phyloP scores from a whole-genome alignment of 2,888 invertebrate genomes.

The Hirtodrosophila cameraria region DNA sequence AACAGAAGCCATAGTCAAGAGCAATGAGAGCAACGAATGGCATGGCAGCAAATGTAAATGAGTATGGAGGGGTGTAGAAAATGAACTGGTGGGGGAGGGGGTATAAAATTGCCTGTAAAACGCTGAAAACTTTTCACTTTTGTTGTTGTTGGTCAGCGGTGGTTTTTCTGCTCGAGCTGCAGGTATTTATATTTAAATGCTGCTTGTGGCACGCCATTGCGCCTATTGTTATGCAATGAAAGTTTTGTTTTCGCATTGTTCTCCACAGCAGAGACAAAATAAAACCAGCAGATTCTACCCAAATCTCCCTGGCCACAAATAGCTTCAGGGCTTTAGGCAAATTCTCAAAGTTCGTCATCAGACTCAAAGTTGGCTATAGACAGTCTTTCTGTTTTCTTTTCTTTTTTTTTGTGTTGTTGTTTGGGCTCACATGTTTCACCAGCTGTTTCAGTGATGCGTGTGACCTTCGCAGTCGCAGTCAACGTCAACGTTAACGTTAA shows the following conservation, averaged over 20 bases:
- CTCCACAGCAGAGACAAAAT: constrained; percentile 10
- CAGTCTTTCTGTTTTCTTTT: constrained; percentile 1
- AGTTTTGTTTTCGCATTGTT: constrained; percentile 66
- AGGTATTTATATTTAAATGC: constrained; percentile 78
- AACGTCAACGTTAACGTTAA: constrained; percentile 27
- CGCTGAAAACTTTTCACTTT: constrained; percentile 66
- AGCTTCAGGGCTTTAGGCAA: constrained; percentile 5
- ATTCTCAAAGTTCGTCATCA: constrained; percentile 13
- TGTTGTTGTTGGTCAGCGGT: constrained; percentile 55
- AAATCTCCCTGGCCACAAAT: not conserved
- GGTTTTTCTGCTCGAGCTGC: constrained; percentile 63
- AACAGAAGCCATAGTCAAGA: constrained; percentile 46
- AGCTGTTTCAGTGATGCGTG: constrained; percentile 36
- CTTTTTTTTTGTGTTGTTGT: not conserved
- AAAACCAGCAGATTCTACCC: not conserved
- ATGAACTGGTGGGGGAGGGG: not conserved
- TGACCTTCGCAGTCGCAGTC: constrained; percentile 58
- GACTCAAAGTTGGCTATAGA: constrained; percentile 1
- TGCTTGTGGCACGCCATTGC: constrained; percentile 72
- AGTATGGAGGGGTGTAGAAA: not conserved
- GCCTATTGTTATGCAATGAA: constrained; percentile 79
- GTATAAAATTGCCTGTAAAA: constrained; percentile 64
- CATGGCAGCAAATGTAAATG: constrained; percentile 8
- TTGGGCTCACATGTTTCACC: constrained; percentile 14
- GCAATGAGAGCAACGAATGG: constrained; percentile 7